Conservation (phyloP, 2,888 invertebrate genomes). For the Allolobophora icterica region DNA sequence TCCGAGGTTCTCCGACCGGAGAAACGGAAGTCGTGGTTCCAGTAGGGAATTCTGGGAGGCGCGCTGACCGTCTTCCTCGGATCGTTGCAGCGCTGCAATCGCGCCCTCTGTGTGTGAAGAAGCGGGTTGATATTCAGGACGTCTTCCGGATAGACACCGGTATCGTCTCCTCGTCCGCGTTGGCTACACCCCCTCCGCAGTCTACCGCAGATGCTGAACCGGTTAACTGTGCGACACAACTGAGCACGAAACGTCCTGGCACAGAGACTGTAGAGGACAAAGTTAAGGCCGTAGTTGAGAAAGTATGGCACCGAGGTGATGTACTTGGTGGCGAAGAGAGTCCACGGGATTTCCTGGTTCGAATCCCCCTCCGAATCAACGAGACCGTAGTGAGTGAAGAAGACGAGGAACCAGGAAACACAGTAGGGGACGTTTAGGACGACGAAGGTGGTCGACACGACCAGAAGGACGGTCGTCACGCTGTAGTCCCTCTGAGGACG, state of each 20-base stretch:
- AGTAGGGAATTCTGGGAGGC: background rate
- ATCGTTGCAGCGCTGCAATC: background rate
- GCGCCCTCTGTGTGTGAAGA: background rate
- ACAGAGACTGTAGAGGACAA: conserved; percentile 43
- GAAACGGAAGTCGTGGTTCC: background rate
- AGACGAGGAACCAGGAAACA: conserved; percentile 41
- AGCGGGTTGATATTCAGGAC: background rate
- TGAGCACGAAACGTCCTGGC: conserved; percentile 40
- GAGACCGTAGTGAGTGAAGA: conserved; percentile 35
- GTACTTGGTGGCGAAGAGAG: conserved; percentile 41
- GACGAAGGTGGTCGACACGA: conserved; percentile 44
- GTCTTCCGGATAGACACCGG: background rate
- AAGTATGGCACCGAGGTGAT: conserved; percentile 44
- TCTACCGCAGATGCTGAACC: conserved; percentile 14
- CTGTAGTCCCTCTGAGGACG: conserved; percentile 36
- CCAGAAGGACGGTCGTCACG: conserved; percentile 42
- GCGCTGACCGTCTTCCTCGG: background rate
- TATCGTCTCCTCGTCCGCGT: background rate
- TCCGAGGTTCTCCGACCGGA: background rate
- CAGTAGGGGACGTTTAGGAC: conserved; percentile 44
- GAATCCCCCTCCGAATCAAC: background rate
- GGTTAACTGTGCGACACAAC: background rate
- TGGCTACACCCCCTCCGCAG: background rate
- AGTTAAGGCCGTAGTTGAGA: conserved; percentile 44
- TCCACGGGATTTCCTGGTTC: background rate